A percentile compares a stretch with the other conserved stretches of the same genome.
phyloP scores from a whole-genome alignment of 1,140 invertebrate genomes.

The Centruroides vittatus region DNA sequence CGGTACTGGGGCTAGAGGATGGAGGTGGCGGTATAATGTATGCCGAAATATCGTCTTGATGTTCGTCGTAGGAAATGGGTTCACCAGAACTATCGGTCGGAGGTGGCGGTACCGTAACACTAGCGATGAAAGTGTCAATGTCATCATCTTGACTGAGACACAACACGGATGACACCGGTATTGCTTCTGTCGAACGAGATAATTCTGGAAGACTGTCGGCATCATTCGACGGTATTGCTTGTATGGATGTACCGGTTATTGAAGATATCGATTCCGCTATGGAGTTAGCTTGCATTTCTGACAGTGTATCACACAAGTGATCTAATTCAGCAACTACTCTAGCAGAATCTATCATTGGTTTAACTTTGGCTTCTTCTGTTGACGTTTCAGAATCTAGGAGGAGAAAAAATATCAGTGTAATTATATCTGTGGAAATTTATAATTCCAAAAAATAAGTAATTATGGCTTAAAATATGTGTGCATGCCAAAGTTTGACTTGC shows the following conservation, averaged over 20 bases:
- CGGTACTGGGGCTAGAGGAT: conserved; percentile 17
- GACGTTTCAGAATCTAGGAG: no score
- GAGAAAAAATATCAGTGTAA: no score
- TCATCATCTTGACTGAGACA: conserved; percentile 23
- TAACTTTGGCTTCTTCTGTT: no score
- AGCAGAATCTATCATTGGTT: background rate
- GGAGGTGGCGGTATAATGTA: conserved; percentile 42
- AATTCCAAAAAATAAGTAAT: no score
- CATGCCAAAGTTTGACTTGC: no score
- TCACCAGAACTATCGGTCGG: conserved; percentile 19
- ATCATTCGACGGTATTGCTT: background rate
- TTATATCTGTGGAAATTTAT: no score
- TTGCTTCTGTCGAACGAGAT: background rate
- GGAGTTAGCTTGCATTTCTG: conserved; percentile 1
- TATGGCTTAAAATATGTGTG: no score
- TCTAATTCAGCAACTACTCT: conserved; percentile 16
- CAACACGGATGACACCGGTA: background rate
- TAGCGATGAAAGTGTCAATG: conserved; percentile 66
- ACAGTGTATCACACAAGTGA: conserved; percentile 9
- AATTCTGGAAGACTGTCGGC: conserved; percentile 2
- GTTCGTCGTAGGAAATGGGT: background rate
- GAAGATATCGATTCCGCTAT: background rate
- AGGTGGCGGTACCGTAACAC: conserved; percentile 59
- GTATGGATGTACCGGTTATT: background rate
- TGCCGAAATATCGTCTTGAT: conserved; percentile 37